Base-by-base conservation (phyloP, 2,113 vertebrate species). In the Gracilinanus agilis region DNA sequence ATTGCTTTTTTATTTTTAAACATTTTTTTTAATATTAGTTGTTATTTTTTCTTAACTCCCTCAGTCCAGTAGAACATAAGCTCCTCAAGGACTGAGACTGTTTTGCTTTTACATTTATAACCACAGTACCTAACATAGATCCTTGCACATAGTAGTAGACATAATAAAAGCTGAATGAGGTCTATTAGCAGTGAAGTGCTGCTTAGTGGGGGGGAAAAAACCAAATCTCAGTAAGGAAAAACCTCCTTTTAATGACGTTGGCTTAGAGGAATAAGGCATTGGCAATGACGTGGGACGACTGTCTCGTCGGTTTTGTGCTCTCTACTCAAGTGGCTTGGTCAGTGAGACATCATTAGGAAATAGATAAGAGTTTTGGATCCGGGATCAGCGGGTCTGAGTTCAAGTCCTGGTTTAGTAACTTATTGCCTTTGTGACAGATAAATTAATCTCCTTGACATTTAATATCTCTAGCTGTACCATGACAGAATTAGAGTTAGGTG, bases 381-480 rank as follows among this genome's bases (percentile, higher is more conserved):
- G 29, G n/a, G 53, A 92, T 54, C 54, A 93, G 89, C 93, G 44
- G 61, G 89, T 90, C 16, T 94, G 54, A 93, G 49, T 95, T 93
- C 94, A 89, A 91, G n/a, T 49, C 2, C 49, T 49, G 49, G 49
- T 49, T 49, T 49, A 49, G 49, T 49, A 2, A 49, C 49, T 49
- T 67, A n/a, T 83, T 21, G 3, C n/a, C 34, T n/a, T 83, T 40
- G n/a, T 75, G 29, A n/a, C 61, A 75, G 12, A 40, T 75, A 75
- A 67, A 13, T 40, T 83, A 83, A 83, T 83, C 67, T 83, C 19
- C n/a, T 40, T 40, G 67, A 40, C 19, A 83, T 12, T 83, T 21
- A 83, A 83, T 40, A 40, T 83, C 34, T 40, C 16, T n/a, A 61
- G 12, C 11, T 3, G 61, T n/a, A 75, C 34, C 34, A 75, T 83